Evolutionary conservation across 2,113 vertebrate genomes (phyloP).

Genomic region (Pyxicephalus adspersus): DNA sequence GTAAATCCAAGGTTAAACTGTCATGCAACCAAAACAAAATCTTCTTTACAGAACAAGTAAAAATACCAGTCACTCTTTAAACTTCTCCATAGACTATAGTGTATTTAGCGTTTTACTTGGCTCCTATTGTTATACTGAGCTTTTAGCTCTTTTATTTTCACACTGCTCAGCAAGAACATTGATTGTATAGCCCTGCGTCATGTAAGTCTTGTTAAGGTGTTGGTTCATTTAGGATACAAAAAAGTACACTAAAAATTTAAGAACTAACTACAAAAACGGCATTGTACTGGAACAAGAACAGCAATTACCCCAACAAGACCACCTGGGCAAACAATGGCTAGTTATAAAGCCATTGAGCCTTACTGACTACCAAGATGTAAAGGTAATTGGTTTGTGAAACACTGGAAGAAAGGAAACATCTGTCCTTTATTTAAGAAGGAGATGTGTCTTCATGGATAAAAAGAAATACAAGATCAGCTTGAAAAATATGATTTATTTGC

Average conservation of each 20-base stretch:
- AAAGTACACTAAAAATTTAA: not conserved
- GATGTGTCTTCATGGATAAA: not conserved
- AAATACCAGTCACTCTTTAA: too few relatives aligned
- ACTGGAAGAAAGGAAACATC: not conserved
- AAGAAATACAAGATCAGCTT: not conserved
- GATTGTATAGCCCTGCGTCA: too few relatives aligned
- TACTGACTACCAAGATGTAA: not conserved
- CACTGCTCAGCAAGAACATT: too few relatives aligned
- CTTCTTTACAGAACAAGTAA: too few relatives aligned
- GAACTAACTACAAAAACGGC: not conserved
- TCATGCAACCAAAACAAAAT: too few relatives aligned
- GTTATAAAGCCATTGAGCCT: not conserved
- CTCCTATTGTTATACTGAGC: too few relatives aligned
- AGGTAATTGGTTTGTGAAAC: slow-evolving; percentile 22
- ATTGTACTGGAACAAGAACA: not conserved
- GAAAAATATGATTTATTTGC: slow-evolving; percentile 24
- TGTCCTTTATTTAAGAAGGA: not conserved
- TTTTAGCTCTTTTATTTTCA: too few relatives aligned
- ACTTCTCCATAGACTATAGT: too few relatives aligned
- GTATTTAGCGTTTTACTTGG: too few relatives aligned
- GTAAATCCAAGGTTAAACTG: too few relatives aligned
- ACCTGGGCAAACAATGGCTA: slow-evolving; percentile 12
- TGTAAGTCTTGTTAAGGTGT: not conserved
- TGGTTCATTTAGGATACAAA: not conserved
- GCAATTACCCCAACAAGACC: slow-evolving; percentile 19